Evolutionary conservation across 2,888 invertebrate genomes (phyloP).

Genomic region (Catocala fraxini): DNA sequence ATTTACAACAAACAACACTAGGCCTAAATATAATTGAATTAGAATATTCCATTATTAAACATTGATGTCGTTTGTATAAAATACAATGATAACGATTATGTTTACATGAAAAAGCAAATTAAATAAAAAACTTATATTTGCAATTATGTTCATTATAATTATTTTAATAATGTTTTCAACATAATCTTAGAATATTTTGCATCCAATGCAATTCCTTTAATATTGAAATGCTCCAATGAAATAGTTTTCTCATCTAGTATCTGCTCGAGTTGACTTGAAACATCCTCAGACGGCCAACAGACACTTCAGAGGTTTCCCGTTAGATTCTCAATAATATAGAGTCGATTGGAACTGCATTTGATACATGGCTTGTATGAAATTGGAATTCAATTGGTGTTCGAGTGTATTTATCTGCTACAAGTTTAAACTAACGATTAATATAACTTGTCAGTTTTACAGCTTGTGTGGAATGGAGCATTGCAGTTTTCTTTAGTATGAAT

Average conservation of each 20-base stretch:
- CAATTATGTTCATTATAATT: no score
- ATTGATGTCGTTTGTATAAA: no score
- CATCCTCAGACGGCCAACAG: slow-evolving; percentile 3
- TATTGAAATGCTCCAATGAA: slow-evolving; percentile 18
- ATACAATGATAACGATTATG: no score
- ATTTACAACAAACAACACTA: no score
- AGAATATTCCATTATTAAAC: no score
- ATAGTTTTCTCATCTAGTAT: slow-evolving; percentile 8
- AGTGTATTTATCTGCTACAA: neutral
- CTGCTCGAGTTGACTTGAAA: neutral
- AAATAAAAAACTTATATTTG: no score
- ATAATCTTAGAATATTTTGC: neutral
- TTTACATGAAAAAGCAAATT: no score
- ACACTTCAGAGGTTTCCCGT: slow-evolving; percentile 1
- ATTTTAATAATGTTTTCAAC: neutral
- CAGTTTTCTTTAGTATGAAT: no score
- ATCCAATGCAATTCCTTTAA: slow-evolving; percentile 14
- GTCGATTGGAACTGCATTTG: slow-evolving; percentile 1
- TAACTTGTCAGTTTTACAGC: no score
- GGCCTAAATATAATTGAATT: no score
- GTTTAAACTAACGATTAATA: no score
- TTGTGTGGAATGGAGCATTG: no score
- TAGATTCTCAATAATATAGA: neutral
- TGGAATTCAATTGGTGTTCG: slow-evolving; percentile 3
- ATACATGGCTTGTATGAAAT: slow-evolving; percentile 2